Base-by-base conservation (phyloP, 2,888 invertebrate species). In the Philopedon plagiatum region DNA sequence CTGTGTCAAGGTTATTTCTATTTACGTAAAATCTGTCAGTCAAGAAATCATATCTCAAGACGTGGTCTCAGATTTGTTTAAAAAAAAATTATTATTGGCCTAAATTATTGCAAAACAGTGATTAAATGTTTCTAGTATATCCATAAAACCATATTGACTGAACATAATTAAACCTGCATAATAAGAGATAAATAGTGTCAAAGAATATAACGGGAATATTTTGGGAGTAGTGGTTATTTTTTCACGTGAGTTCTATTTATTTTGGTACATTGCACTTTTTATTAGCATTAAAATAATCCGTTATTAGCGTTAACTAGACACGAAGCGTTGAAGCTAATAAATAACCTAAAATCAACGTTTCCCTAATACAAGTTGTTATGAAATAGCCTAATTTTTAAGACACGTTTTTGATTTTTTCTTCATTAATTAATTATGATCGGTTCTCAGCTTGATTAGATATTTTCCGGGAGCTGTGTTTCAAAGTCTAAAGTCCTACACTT, bases 21-120 rank as follows among this genome's bases (percentile, higher is more conserved):
- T 63, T 63, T 63, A 63, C 63, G 63, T 63, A 63, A 51, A 63
- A 34, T 4, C 49, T 63, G 60, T 60, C 49, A 41, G 62, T n/a
- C n/a, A 54, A 46, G 51, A 23, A 60, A 67, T 67, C 67, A 60
- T 67, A 62, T 62, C 62, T 37, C 63, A 63, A 63, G 26, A 54
- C 21, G 26, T 37, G 23, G 29, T 29, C 26, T 26, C 51, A 54
- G 15, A 49, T n/a, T 46, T 21, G 13, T 49, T 26, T 49, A 26
- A 3, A 5, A 29, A 54, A 54, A n/a, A 29, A 15, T 18, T 8
- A 26, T 54, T 15, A 29, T 54, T 54, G 13, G 15, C 15, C 13
- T 29, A 15, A 23, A 57, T 39, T 57, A 57, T 57, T 57, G 21
- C 57, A 19, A 11, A 57, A 37, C 37, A 57, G 23, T 18, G 18